These are phyloP conservation scores for Ellobius talpinus DNA, from an alignment of 2,113 vertebrate species.

Conservation along the genomic window DNA sequence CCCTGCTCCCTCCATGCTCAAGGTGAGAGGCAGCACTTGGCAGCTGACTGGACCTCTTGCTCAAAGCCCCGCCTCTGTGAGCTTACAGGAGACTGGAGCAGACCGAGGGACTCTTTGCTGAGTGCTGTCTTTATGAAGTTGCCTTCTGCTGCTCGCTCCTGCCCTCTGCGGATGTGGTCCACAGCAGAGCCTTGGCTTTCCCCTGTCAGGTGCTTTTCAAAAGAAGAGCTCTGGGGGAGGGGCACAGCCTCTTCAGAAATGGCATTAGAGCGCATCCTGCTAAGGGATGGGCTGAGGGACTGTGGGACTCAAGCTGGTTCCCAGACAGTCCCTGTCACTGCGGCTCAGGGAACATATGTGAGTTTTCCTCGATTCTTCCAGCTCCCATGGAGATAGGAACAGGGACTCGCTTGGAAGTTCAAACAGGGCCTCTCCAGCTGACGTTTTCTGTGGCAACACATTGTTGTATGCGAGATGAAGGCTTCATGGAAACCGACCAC, in stretches of 20 bases:
- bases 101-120: neutral
- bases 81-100: neutral
- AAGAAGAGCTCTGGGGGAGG: neutral
- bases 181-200: neutral
- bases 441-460: neutral
- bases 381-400: conserved; percentile 37
- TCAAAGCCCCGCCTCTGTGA: neutral
- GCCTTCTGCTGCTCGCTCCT: neutral
- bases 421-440: conserved; percentile 41
- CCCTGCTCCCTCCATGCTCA: neutral
- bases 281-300: neutral
- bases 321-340: neutral
- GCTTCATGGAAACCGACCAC: neutral
- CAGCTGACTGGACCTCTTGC: neutral
- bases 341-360: neutral
- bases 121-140: neutral
- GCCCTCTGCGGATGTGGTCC: neutral
- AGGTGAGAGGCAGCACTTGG: neutral
- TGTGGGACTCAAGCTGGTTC: neutral
- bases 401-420: conserved; percentile 13
- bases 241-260: neutral
- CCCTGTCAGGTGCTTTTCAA: neutral
- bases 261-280: neutral
- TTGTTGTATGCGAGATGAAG: conserved; percentile 15
- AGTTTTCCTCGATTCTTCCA: neutral